phyloP scores from a whole-genome alignment of 2,797 vertebrate species.

The Todus mexicanus region DNA sequence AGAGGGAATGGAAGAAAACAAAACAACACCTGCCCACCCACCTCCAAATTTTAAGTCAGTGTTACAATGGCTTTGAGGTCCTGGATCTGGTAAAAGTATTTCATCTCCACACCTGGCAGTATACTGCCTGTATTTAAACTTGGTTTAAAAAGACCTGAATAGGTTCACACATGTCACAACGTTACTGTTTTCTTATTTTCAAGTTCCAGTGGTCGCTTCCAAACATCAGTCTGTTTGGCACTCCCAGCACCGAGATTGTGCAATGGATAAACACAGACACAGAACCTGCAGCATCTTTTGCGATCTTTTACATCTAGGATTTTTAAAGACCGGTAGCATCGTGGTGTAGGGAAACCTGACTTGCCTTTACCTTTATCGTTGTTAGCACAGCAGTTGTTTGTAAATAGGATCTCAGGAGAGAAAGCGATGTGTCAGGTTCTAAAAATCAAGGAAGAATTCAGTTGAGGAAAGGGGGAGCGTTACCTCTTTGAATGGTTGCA shows the following conservation, averaged over 20 bases:
- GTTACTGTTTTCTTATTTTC: background rate
- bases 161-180: background rate
- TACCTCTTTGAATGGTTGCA: background rate
- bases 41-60: background rate
- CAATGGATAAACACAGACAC: background rate
- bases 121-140: background rate
- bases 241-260: background rate
- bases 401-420: background rate
- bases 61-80: background rate
- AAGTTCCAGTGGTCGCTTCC: accelerated
- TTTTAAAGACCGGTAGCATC: background rate
- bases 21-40: background rate
- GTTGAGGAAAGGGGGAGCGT: background rate
- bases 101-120: accelerated
- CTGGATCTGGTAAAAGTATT: background rate
- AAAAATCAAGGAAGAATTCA: background rate
- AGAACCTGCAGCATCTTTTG: background rate
- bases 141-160: background rate
- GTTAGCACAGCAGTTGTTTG: background rate
- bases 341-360: background rate
- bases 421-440: background rate
- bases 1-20: background rate
- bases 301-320: background rate
- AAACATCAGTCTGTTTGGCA: background rate
- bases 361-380: background rate